Evolutionary conservation across 2,888 invertebrate species (phyloP), one percentile per base, ranked within the genome.

Genomic region (Oithona nana): DNA sequence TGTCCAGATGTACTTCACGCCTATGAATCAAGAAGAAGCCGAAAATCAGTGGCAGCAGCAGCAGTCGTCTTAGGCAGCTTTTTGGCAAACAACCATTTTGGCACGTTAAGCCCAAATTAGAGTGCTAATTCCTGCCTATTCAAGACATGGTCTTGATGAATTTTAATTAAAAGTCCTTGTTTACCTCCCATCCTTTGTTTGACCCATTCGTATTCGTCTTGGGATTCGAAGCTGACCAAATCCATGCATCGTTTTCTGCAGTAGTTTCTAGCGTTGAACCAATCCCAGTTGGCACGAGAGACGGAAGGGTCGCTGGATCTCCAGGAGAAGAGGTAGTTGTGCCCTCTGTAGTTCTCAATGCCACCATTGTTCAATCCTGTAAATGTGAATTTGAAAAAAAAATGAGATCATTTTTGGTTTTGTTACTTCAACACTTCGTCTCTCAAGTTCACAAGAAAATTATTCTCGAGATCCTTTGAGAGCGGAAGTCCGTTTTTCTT

Each of bases 211-310:
- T 88, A 89, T 75, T 89, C 86, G 63, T 89, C 88, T 16, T 88
- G 88, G 13, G 88, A 88, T 75, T 89, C 89, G 65, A 89, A 73
- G 11, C 87, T 88, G 26, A 89, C 88, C 68, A 88, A 87, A 74
- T 89, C 89, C 89, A 89, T 89, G 73, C 89, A 89, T 71, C 89
- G 89, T 67, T 88, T 80, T 66, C 89, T 81, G 75, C 89, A 89
- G 71, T 88, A 88, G 75, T 89, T 89, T 68, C 89, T 81, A 30
- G 89, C 83, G 72, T 89, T 88, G 61, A 89, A 75, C 88, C 88
- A 88, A 71, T 88, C 88, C 62, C 62, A 62, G 1, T 56, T 56
- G 24, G 62, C 54, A 28, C n/a, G 20, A 6, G 31, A 28, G 13
- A 61, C n/a, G 6, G 20, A 26, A 55, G 61, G 56, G 30, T 62